Evolutionary conservation across 2,888 invertebrate species (phyloP).

Genomic region (Auanema sp.): DNA sequence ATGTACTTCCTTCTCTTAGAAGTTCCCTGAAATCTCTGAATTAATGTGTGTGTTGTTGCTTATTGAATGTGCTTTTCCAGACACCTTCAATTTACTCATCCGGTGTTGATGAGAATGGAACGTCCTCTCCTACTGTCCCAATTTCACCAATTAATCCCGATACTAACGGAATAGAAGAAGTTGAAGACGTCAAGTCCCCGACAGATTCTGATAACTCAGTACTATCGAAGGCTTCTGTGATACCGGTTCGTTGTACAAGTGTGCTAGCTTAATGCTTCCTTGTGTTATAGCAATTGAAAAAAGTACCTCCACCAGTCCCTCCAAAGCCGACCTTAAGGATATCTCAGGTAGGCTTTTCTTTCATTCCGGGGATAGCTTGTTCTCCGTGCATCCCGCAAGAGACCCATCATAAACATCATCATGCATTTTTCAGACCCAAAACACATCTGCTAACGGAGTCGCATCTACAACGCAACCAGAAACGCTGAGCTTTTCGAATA

Average conservation of each 20-base stretch:
- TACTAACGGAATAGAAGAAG: no score
- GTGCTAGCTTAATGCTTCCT: slow-evolving; percentile 70
- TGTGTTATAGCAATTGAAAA: slow-evolving; percentile 21
- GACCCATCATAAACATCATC: slow-evolving; percentile 59
- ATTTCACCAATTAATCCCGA: slow-evolving; percentile 19
- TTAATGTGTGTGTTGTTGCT: background rate
- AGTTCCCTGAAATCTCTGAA: background rate
- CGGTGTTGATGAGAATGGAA: slow-evolving; percentile 18
- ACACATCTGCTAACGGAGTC: slow-evolving; percentile 6
- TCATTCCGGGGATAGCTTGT: no score
- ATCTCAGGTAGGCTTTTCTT: slow-evolving; percentile 8
- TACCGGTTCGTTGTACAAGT: no score
- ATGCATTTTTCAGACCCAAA: slow-evolving; percentile 26
- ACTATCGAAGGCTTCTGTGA: no score
- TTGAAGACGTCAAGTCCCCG: no score
- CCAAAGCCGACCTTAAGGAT: slow-evolving; percentile 30
- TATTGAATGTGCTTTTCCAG: slow-evolving; percentile 11
- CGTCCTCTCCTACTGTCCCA: slow-evolving; percentile 12
- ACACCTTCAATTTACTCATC: slow-evolving; percentile 13
- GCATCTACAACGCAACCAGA: slow-evolving; percentile 67
- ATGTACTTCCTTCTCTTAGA: background rate
- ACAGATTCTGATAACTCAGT: no score
- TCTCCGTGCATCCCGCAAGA: background rate
- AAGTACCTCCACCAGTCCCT: slow-evolving; percentile 66
- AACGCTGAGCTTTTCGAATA: slow-evolving; percentile 87